A percentile compares a stretch with the other conserved stretches of the same genome.
phyloP scores from a whole-genome alignment of 1,140 invertebrate species.

The Ooceraea biroi region DNA sequence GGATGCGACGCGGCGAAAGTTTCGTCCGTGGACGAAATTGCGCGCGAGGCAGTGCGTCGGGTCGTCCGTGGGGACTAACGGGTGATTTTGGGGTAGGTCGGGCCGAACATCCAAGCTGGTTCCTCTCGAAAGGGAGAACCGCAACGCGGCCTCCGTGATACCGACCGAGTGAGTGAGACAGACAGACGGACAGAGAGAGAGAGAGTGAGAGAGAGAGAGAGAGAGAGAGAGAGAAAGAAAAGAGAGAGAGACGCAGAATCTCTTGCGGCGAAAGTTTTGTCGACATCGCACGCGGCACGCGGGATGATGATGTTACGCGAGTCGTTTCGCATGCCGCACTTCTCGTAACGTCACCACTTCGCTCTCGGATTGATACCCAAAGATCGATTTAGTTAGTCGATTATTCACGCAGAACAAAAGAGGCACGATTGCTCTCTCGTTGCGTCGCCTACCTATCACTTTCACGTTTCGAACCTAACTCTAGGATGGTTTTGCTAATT shows the following conservation, averaged over 20 bases:
- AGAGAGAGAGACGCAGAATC: conserved; percentile 59
- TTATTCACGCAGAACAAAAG: neutral
- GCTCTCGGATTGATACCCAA: conserved; percentile 17
- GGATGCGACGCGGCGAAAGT: conserved; percentile 77
- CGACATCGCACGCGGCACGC: conserved; percentile 24
- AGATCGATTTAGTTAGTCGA: conserved; percentile 24
- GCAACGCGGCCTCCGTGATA: conserved; percentile 11
- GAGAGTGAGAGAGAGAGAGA: conserved; percentile 62
- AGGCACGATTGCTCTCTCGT: neutral
- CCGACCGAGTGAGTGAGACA: neutral
- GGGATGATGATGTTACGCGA: conserved; percentile 62
- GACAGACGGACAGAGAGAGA: conserved; percentile 4
- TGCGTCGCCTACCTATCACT: no score
- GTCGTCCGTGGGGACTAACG: conserved; percentile 75
- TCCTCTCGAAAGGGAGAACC: conserved; percentile 15
- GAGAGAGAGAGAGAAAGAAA: conserved; percentile 34
- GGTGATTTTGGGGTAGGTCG: conserved; percentile 84
- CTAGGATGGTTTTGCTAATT: no score
- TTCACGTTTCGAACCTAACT: no score
- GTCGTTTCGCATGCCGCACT: conserved; percentile 39
- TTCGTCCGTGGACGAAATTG: conserved; percentile 76
- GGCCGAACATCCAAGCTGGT: conserved; percentile 30
- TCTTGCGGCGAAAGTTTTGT: conserved; percentile 72
- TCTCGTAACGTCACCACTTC: conserved; percentile 21
- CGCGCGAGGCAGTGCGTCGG: conserved; percentile 18